A percentile compares a stretch with the other conserved stretches of the same genome.
These are phyloP conservation scores for Pituophis catenifer DNA, from an alignment of 2,113 vertebrate genomes.

Conservation along the genomic window DNA sequence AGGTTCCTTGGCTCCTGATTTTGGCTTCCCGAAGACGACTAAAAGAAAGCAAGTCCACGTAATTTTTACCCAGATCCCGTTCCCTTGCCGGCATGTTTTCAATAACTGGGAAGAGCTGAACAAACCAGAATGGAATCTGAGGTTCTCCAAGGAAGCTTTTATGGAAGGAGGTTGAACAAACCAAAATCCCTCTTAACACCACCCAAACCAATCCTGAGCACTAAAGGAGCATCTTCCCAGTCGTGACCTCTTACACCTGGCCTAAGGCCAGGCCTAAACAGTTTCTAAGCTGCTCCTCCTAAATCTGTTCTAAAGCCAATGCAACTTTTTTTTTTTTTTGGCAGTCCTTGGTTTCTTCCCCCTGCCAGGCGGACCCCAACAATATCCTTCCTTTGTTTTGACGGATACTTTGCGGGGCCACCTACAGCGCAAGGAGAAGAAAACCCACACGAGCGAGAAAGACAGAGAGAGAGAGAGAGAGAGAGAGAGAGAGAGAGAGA, in stretches of 20 bases:
- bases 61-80: neutral
- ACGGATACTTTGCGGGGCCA: neutral
- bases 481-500: neutral
- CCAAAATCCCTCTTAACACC: neutral
- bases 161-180: neutral
- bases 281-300: neutral
- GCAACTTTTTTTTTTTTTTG: too few species aligned
- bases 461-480: neutral
- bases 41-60: neutral
- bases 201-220: neutral
- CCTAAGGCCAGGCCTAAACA: neutral
- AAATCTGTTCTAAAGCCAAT: neutral
- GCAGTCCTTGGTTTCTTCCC: neutral
- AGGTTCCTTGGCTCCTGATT: neutral
- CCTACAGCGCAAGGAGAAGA: neutral
- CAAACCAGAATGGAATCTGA: neutral
- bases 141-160: neutral
- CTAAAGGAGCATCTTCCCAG: neutral
- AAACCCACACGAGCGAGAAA: neutral
- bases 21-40: too few species aligned
- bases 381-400: neutral
- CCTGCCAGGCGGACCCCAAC: too few species aligned
- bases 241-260: neutral
- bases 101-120: neutral
- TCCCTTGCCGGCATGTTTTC: neutral